Conservation (phyloP, 1,140 invertebrate genomes). For the Nixonia krombeini region DNA sequence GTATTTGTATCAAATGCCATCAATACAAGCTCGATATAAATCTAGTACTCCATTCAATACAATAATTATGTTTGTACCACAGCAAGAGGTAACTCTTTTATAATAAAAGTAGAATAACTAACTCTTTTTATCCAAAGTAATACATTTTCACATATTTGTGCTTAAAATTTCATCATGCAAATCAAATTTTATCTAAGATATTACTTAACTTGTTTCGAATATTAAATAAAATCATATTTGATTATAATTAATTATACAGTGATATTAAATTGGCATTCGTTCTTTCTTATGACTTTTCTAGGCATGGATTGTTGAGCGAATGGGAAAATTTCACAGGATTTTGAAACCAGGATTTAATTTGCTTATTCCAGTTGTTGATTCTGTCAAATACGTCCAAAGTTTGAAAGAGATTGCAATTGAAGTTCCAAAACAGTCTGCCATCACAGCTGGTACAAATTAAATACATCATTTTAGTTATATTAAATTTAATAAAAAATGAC, state of each 20-base stretch:
- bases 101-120: neutral
- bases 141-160: too few relatives aligned
- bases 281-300: constrained; percentile 65
- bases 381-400: constrained; percentile 98
- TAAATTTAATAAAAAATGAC: too few relatives aligned
- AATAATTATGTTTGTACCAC: constrained; percentile 96
- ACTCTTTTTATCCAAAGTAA: neutral
- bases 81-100: constrained; percentile 87
- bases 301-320: constrained; percentile 99
- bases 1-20: constrained; percentile 38
- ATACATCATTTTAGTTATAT: too few relatives aligned
- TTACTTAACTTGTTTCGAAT: too few relatives aligned
- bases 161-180: too few relatives aligned
- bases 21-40: constrained; percentile 71
- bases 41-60: constrained; percentile 90
- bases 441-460: constrained; percentile 81
- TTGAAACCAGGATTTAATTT: constrained; percentile 96
- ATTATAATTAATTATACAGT: too few relatives aligned
- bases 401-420: constrained; percentile 99
- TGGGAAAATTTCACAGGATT: constrained; percentile 96
- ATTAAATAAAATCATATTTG: too few relatives aligned
- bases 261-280: too few relatives aligned
- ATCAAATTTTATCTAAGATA: too few relatives aligned
- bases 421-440: constrained; percentile 98
- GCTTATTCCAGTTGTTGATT: constrained; percentile 92